phyloP scores from a whole-genome alignment of 30 jellyfish, hydroid and myxozoan genomes.

The Aurelia sp. region DNA sequence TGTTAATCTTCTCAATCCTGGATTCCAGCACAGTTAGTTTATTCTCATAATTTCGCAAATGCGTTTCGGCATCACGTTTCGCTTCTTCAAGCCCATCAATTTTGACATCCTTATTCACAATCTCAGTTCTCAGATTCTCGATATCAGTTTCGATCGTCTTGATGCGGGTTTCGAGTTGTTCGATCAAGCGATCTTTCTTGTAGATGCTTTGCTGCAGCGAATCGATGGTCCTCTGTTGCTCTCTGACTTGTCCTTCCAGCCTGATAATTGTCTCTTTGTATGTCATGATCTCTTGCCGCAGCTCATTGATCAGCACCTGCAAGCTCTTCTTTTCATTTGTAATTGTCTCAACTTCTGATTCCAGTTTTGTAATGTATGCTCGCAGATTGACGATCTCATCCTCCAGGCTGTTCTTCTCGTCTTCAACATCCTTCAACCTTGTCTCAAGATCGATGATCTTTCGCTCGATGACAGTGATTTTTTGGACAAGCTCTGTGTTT shows the following conservation, averaged over 20 bases:
- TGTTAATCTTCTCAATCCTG: conserved; percentile 82
- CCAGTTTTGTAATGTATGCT: conserved; percentile 82
- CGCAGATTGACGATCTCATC: conserved; percentile 79
- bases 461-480: conserved; percentile 45
- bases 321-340: conserved; percentile 72
- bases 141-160: conserved; percentile 83
- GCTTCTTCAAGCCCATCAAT: conserved; percentile 91
- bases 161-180: conserved; percentile 69
- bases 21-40: conserved; percentile 75
- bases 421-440: conserved; percentile 66
- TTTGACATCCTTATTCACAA: conserved; percentile 81
- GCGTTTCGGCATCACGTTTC: conserved; percentile 81
- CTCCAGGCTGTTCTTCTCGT: conserved; percentile 84
- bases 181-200: conserved; percentile 89
- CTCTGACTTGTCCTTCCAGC: conserved; percentile 92
- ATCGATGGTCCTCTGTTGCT: conserved; percentile 88
- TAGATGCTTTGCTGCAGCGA: conserved; percentile 85
- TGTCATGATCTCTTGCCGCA: conserved; percentile 79
- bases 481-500: conserved; percentile 83
- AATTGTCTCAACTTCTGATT: conserved; percentile 73
- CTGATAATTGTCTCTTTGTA: conserved; percentile 81
- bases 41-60: conserved; percentile 60
- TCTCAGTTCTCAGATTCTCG: conserved; percentile 84
- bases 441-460: conserved; percentile 82
- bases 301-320: conserved; percentile 69